Evolutionary conservation across 2,797 vertebrate species (phyloP), one percentile per base, ranked within the genome.

Genomic region (Valencia hispanica): DNA sequence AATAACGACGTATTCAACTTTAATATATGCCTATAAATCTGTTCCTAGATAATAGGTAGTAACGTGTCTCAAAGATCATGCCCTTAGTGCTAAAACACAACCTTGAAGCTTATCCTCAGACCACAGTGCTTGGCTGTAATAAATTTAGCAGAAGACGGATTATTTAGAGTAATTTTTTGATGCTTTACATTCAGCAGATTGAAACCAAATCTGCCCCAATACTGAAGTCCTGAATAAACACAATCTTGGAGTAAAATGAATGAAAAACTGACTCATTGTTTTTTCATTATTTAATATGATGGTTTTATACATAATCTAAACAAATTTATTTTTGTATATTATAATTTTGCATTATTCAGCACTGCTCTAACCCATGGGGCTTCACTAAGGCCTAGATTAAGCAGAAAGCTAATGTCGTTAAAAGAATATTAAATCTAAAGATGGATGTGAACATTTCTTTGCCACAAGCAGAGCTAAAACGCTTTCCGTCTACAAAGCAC

Each of bases 381-480:
- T 25, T 22, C 48, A n/a, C 71, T 36, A 48, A 74, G 75, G 73
- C 68, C 48, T 80, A 51, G 79, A 72, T 73, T 73, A 83, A 89
- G 81, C 73, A 47, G 55, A 74, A 72, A 51, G 78, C 48, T 81
- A 82, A 82, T 73, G 87, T 79, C 78, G 61, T 83, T 81, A 72
- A 83, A 88, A 72, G 71, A 82, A 75, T 75, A 79, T 66, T 86
- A 84, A 80, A 82, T 78, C 83, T 85, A 87, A 70, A 63, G 71
- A 76, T 70, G 48, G 65, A 70, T 81, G 82, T 87, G 83, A 90
- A 88, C 61, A 70, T 77, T 61, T 79, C 70, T 75, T 85, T 55
- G 82, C 88, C 74, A 86, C 90, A 91, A 91, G 91, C 89, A 89
- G 82, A 86, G 81, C 83, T 80, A 72, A 78, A 86, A 73, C n/a